These are phyloP conservation scores for Dione juno DNA, from an alignment of 2,888 invertebrate genomes.

Conservation along the genomic window DNA sequence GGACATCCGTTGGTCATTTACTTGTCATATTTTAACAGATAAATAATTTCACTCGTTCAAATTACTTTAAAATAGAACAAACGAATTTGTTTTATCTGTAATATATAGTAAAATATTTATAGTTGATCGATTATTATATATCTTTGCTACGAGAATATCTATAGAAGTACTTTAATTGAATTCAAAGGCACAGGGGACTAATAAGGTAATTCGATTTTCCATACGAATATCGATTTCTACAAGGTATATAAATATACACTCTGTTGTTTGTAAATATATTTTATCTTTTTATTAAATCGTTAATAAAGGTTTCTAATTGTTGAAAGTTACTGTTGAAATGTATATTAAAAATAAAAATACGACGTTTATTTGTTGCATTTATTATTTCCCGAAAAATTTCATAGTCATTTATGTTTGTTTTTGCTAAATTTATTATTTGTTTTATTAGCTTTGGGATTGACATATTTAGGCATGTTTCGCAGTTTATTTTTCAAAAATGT, in stretches of 20 bases:
- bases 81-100: no score
- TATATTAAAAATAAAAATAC: background rate
- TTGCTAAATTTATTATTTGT: no score
- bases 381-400: no score
- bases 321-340: background rate
- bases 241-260: background rate
- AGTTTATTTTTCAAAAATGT: no score
- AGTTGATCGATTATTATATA: conserved; percentile 1
- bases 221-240: background rate
- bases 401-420: no score
- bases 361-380: no score
- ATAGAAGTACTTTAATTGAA: conserved; percentile 1
- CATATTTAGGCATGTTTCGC: no score
- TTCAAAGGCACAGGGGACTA: conserved; percentile 21
- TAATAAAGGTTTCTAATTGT: background rate
- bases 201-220: background rate
- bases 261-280: conserved; percentile 18
- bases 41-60: background rate
- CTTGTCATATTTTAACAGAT: background rate
- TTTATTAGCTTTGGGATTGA: no score
- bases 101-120: conserved; percentile 7
- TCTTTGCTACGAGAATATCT: conserved; percentile 2
- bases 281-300: background rate
- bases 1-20: conserved; percentile 42
- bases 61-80: background rate